Evolutionary conservation across 2,797 vertebrate genomes (phyloP).

Genomic region (Brotula barbata): DNA sequence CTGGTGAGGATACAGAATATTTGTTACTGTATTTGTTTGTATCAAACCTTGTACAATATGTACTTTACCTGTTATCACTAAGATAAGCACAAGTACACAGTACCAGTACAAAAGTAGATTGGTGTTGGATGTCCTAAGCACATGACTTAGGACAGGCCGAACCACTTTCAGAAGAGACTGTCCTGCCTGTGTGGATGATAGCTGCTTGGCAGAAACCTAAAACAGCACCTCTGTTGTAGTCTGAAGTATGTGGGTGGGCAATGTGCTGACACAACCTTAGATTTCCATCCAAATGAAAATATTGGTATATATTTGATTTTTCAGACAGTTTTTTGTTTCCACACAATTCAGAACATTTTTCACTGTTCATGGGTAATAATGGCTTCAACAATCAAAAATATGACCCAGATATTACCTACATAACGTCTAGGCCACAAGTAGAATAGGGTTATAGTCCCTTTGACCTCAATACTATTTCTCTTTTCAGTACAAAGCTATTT

Average conservation of each 20-base stretch:
- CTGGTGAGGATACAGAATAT: background rate
- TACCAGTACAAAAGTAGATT: constrained; percentile 39
- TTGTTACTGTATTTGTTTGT: constrained; percentile 7
- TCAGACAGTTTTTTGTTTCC: no score
- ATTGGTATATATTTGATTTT: no score
- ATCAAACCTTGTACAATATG: constrained; percentile 1
- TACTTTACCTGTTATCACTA: background rate
- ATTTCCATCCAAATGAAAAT: no score
- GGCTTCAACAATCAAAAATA: no score
- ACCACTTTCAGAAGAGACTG: constrained; percentile 3
- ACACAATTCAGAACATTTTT: no score
- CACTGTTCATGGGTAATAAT: no score
- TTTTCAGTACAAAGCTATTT: no score
- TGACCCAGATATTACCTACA: no score
- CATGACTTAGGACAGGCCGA: constrained; percentile 32
- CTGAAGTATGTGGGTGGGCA: background rate
- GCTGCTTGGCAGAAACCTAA: constrained; percentile 1
- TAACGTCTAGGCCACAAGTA: no score
- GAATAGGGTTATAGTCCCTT: no score
- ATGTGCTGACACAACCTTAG: no score
- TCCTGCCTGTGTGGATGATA: constrained; percentile 7
- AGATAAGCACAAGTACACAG: constrained; percentile 4
- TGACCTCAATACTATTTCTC: no score
- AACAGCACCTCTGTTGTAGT: background rate
- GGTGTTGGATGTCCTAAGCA: constrained; percentile 22